These are phyloP conservation scores for Neoscelio sp. DNA, from an alignment of 2,888 invertebrate species.

Conservation along the genomic window DNA sequence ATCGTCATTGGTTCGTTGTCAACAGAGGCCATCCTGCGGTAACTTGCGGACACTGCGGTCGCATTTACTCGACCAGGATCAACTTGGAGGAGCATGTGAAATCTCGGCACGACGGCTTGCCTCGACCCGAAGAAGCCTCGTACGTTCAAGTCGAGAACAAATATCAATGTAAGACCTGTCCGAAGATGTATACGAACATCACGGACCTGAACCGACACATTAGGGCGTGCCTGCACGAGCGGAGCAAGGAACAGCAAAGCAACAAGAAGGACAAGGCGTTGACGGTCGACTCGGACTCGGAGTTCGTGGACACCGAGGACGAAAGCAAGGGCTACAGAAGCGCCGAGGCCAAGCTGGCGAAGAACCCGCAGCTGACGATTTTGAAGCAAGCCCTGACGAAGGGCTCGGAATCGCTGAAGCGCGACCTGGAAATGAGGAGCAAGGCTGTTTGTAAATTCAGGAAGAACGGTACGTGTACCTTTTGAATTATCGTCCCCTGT, in stretches of 20 bases:
- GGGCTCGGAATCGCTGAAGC: conserved; percentile 75
- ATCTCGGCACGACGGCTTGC: conserved; percentile 81
- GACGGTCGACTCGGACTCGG: conserved; percentile 78
- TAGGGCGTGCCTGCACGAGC: conserved; percentile 75
- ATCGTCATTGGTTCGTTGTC: not conserved
- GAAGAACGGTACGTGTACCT: conserved; percentile 80
- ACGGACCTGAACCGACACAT: conserved; percentile 80
- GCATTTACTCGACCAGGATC: conserved; percentile 82
- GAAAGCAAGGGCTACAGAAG: conserved; percentile 79
- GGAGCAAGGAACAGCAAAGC: conserved; percentile 75
- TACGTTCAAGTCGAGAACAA: conserved; percentile 72
- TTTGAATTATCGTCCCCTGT: too few relatives aligned
- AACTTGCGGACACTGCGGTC: conserved; percentile 82
- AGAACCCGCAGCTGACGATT: conserved; percentile 82
- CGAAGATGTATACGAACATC: conserved; percentile 78
- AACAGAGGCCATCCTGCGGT: conserved; percentile 83
- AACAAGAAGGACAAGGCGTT: conserved; percentile 81
- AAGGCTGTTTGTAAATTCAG: conserved; percentile 79
- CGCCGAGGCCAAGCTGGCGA: conserved; percentile 83
- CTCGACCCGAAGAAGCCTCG: conserved; percentile 73
- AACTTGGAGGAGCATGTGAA: conserved; percentile 83
- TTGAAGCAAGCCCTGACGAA: conserved; percentile 81
- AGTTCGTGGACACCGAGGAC: conserved; percentile 79
- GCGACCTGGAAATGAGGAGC: conserved; percentile 77
- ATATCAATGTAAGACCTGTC: conserved; percentile 80